A percentile compares a stretch with the other conserved stretches of the same genome.
These are phyloP conservation scores for Agrochola macilenta DNA, from an alignment of 2,888 invertebrate species.

Conservation along the genomic window DNA sequence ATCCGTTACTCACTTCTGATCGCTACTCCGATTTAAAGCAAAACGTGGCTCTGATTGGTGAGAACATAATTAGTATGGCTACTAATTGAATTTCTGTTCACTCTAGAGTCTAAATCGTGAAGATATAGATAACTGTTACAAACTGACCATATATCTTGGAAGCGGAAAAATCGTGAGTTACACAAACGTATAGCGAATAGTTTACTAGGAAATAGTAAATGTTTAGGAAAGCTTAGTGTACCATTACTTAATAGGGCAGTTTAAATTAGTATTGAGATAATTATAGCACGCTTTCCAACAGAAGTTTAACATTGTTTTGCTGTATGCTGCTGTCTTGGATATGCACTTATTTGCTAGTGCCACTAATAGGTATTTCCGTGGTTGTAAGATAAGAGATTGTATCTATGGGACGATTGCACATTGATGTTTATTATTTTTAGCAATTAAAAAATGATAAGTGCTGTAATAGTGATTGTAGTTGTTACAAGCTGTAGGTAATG, in stretches of 20 bases:
- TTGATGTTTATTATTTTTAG: background rate
- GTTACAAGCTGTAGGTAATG: too few relatives aligned
- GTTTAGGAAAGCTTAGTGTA: conserved; percentile 35
- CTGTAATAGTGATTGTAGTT: background rate
- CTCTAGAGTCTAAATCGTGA: conserved; percentile 55
- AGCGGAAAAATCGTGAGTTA: conserved; percentile 64
- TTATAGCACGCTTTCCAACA: conserved; percentile 57
- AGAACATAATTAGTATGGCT: conserved; percentile 58
- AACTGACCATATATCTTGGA: conserved; percentile 63
- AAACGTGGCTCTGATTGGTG: conserved; percentile 62
- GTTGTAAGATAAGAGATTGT: conserved; percentile 8
- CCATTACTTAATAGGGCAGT: conserved; percentile 62
- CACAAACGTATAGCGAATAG: conserved; percentile 58
- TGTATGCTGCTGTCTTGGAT: conserved; percentile 31
- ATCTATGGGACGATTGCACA: background rate
- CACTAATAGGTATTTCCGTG: conserved; percentile 9
- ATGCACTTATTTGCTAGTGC: conserved; percentile 33
- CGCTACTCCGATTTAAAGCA: conserved; percentile 38
- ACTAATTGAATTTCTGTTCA: conserved; percentile 62
- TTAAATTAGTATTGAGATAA: conserved; percentile 64
- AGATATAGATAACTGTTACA: conserved; percentile 55
- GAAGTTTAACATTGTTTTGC: conserved; percentile 37
- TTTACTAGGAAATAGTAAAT: conserved; percentile 52
- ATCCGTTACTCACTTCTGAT: conserved; percentile 19
- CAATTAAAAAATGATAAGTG: background rate